These are phyloP conservation scores for Herpetotheres cachinnans DNA, from an alignment of 2,113 vertebrate genomes.

Conservation along the genomic window DNA sequence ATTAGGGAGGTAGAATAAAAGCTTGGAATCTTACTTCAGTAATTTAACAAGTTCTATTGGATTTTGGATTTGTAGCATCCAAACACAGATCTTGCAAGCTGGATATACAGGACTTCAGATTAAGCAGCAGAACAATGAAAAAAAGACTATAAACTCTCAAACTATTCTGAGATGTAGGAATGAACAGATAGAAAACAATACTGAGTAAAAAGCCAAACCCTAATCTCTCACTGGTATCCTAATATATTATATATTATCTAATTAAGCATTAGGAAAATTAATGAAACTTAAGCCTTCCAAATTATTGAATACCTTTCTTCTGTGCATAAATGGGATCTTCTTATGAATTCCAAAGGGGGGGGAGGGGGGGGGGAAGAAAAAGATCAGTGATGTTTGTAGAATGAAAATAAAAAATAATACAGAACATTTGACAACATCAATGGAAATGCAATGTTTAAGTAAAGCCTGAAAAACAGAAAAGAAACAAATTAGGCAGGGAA, in stretches of 20 bases:
- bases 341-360: conserved; percentile 85
- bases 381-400: conserved; percentile 83
- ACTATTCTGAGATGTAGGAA: background rate
- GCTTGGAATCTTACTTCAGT: background rate
- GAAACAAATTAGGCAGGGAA: conserved; percentile 81
- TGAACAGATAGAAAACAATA: background rate
- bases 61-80: background rate
- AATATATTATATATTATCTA: background rate
- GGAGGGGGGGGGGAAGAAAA: conserved; percentile 79
- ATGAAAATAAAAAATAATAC: conserved; percentile 64
- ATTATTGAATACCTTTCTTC: conserved; percentile 89
- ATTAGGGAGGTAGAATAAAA: background rate
- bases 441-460: conserved; percentile 77
- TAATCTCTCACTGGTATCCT: background rate
- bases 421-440: conserved; percentile 69
- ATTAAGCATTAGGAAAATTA: conserved; percentile 1
- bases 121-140: background rate
- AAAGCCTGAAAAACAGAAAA: conserved; percentile 86
- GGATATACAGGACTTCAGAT: background rate
- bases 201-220: background rate
- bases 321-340: conserved; percentile 92
- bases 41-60: background rate
- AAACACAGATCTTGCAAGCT: background rate
- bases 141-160: background rate
- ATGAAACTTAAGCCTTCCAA: conserved; percentile 31